These are phyloP conservation scores for Dryococelus australis DNA, from an alignment of 2,888 invertebrate species.

Conservation along the genomic window DNA sequence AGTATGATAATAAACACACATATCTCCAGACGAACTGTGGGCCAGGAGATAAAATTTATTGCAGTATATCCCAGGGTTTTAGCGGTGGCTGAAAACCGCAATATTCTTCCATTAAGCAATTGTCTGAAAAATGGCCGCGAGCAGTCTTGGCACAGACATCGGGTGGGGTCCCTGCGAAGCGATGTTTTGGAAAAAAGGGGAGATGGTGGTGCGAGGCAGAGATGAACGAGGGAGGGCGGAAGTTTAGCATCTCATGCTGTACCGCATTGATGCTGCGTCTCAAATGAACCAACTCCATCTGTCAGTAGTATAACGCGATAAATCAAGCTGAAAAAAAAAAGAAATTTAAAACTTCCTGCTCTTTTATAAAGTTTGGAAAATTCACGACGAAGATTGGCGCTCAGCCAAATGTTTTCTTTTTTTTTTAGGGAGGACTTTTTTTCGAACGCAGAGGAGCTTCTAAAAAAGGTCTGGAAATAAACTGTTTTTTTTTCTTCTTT, in stretches of 20 bases:
- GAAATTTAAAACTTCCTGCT: slow-evolving; percentile 16
- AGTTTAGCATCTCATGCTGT: background rate
- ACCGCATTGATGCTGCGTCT: slow-evolving; percentile 16
- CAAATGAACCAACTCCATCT: slow-evolving; percentile 16
- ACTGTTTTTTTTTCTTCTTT: background rate
- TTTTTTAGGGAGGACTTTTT: background rate
- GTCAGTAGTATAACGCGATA: slow-evolving; percentile 16
- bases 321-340: background rate
- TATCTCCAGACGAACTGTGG: background rate
- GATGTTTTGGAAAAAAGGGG: background rate
- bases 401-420: background rate
- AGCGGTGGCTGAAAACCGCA: slow-evolving; percentile 1
- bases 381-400: background rate
- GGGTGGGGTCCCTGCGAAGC: background rate
- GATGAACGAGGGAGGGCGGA: background rate
- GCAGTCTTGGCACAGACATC: background rate
- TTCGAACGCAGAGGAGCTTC: background rate
- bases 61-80: background rate
- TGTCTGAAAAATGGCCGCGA: background rate
- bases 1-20: background rate
- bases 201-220: background rate
- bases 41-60: background rate
- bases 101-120: slow-evolving; percentile 10
- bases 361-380: slow-evolving; percentile 2
- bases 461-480: background rate